phyloP scores from a whole-genome alignment of 1,140 invertebrate genomes.

The Vanessa atalanta region DNA sequence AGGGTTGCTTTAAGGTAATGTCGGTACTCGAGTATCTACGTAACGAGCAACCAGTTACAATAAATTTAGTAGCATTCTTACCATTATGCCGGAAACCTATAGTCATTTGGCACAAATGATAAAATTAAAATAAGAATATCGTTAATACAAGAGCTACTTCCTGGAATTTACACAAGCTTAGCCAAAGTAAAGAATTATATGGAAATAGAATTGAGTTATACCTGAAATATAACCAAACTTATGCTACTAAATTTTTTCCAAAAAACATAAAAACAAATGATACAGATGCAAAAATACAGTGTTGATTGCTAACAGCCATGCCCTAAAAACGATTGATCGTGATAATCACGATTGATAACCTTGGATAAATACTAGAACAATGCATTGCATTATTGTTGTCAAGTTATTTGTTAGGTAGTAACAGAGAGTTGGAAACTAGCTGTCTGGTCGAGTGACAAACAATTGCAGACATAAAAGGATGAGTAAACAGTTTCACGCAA shows the following conservation, averaged over 20 bases:
- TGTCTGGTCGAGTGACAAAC: constrained; percentile 16
- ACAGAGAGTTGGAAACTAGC: constrained; percentile 19
- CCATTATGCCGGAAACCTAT: constrained; percentile 23
- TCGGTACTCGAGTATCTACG: constrained; percentile 6
- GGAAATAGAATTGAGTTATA: too few species aligned
- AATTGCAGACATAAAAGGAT: constrained; percentile 31
- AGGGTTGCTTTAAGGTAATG: constrained; percentile 38
- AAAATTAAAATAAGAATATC: constrained; percentile 14
- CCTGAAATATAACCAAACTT: too few species aligned
- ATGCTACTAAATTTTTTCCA: too few species aligned
- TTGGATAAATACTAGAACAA: constrained; percentile 1
- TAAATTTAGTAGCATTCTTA: constrained; percentile 2
- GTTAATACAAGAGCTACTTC: background rate
- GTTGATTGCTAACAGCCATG: background rate
- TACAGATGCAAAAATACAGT: background rate
- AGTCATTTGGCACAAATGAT: constrained; percentile 24
- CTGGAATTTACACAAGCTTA: background rate
- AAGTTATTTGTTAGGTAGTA: constrained; percentile 16
- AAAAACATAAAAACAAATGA: background rate
- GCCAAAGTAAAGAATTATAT: background rate
- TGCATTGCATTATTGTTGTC: constrained; percentile 4
- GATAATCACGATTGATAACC: background rate
- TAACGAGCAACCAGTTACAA: constrained; percentile 16
- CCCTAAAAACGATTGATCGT: too few species aligned
- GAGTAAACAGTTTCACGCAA: constrained; percentile 47